phyloP scores from a whole-genome alignment of 2,113 vertebrate species.

The Percopsis transmontana region DNA sequence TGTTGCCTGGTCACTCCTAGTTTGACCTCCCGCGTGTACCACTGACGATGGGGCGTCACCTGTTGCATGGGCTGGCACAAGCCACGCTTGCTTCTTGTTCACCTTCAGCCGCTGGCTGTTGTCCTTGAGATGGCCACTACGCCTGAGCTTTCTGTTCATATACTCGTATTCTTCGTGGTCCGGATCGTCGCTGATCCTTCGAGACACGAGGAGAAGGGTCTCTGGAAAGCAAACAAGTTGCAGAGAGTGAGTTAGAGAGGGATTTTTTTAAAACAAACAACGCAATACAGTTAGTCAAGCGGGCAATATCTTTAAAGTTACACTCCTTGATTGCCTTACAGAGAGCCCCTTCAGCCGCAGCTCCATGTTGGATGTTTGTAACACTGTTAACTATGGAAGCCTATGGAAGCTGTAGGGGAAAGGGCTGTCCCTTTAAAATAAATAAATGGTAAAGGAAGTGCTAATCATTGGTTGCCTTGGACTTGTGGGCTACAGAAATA shows the following conservation, averaged over 20 bases:
- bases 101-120: constrained; percentile 19
- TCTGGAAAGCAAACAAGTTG: constrained; percentile 62
- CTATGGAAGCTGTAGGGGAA: too few relatives aligned
- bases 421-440: too few relatives aligned
- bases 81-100: constrained; percentile 55
- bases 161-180: constrained; percentile 86
- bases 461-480: background rate
- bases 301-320: too few relatives aligned
- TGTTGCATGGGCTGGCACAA: constrained; percentile 51
- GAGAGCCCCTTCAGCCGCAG: too few relatives aligned
- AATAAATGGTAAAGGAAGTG: background rate
- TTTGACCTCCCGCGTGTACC: constrained; percentile 26
- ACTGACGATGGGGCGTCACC: constrained; percentile 17
- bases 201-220: constrained; percentile 58
- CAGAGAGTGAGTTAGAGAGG: background rate
- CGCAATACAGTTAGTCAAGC: too few relatives aligned
- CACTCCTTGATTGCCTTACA: too few relatives aligned
- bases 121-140: constrained; percentile 26
- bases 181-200: constrained; percentile 60
- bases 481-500: background rate
- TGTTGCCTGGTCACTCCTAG: background rate
- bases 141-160: constrained; percentile 80
- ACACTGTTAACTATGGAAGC: too few relatives aligned
- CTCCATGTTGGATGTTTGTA: too few relatives aligned
- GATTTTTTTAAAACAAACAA: background rate